Conservation (phyloP, 1,140 invertebrate genomes). For the Chionoecetes opilio region DNA sequence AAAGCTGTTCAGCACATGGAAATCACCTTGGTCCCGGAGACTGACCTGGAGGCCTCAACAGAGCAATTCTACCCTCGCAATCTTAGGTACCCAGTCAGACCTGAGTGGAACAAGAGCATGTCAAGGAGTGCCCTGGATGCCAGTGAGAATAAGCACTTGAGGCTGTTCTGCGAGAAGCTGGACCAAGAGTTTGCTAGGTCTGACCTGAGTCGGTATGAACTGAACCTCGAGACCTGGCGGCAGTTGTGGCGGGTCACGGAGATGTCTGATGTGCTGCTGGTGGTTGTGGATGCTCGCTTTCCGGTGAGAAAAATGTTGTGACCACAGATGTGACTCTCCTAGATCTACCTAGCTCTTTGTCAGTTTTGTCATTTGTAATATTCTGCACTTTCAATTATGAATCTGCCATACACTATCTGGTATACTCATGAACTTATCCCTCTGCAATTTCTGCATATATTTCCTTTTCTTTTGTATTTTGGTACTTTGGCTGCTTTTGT, state of each 20-base stretch:
- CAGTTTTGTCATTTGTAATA: no score
- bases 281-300: conserved; percentile 94
- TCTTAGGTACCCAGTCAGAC: conserved; percentile 92
- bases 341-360: no score
- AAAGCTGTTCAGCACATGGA: conserved; percentile 85
- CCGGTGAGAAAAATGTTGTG: conserved; percentile 86
- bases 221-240: conserved; percentile 97
- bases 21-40: conserved; percentile 87
- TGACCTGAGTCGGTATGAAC: conserved; percentile 91
- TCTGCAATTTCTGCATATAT: no score
- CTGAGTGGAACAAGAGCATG: conserved; percentile 91
- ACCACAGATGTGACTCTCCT: no score
- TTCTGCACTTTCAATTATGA: no score
- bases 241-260: conserved; percentile 96
- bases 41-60: conserved; percentile 86
- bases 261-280: conserved; percentile 93
- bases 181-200: conserved; percentile 84
- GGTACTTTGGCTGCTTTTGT: no score
- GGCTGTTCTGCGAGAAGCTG: conserved; percentile 87
- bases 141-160: conserved; percentile 81
- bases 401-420: no score
- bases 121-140: conserved; percentile 89
- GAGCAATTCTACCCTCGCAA: conserved; percentile 88
- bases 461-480: no score
- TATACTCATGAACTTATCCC: no score